phyloP scores from a whole-genome alignment of 2,113 vertebrate genomes.

The Anthoscopus minutus region DNA sequence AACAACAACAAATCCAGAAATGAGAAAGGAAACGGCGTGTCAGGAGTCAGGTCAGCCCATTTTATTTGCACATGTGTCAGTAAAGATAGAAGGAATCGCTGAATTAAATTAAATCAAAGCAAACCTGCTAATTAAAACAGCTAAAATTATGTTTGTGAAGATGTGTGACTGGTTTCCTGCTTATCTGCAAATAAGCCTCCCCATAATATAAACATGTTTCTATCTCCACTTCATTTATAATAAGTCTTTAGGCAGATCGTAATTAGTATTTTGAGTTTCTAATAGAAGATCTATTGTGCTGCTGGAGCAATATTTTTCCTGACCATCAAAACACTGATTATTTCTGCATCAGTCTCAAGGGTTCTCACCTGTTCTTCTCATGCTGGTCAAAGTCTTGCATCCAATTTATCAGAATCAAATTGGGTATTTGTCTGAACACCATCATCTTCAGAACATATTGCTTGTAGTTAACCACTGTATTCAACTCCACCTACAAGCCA shows the following conservation, averaged over 20 bases:
- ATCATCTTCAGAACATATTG: background rate
- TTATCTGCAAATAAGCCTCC: slow-evolving; percentile 38
- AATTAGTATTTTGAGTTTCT: slow-evolving; percentile 53
- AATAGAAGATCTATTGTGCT: background rate
- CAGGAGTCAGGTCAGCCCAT: slow-evolving; percentile 36
- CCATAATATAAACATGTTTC: slow-evolving; percentile 46
- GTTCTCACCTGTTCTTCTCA: slow-evolving; percentile 52
- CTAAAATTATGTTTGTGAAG: slow-evolving; percentile 54
- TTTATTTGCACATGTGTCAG: slow-evolving; percentile 47
- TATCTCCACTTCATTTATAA: slow-evolving; percentile 49
- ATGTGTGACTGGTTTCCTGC: slow-evolving; percentile 25
- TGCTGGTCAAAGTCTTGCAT: background rate
- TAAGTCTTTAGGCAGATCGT: slow-evolving; percentile 43
- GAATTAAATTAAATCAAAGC: slow-evolving; percentile 58
- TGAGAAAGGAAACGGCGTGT: background rate
- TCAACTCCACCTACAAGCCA: slow-evolving; percentile 15
- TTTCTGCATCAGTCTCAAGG: slow-evolving; percentile 13
- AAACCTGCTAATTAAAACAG: slow-evolving; percentile 55
- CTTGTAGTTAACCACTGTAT: background rate
- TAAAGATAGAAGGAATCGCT: slow-evolving; percentile 30
- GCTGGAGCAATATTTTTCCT: slow-evolving; percentile 2
- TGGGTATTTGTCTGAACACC: background rate
- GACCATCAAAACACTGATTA: slow-evolving; percentile 13
- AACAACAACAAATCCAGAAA: slow-evolving; percentile 40
- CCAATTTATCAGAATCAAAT: slow-evolving; percentile 12